Evolutionary conservation across 2,113 vertebrate species (phyloP).

Genomic region (Ictalurus punctatus): DNA sequence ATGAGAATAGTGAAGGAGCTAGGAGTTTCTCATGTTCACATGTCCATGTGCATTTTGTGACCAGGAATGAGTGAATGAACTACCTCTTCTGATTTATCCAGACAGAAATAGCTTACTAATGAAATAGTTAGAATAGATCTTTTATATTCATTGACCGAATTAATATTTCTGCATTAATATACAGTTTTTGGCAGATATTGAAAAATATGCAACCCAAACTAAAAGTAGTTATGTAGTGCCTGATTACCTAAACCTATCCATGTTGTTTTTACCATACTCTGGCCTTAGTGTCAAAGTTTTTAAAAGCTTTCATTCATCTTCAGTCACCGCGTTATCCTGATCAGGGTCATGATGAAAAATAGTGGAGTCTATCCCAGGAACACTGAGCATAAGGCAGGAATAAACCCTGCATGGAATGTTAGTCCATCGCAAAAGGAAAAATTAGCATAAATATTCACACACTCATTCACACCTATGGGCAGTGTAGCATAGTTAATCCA

Average conservation of each 20-base stretch:
- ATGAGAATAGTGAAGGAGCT: not conserved
- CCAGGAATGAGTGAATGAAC: not conserved
- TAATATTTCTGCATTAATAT: not conserved
- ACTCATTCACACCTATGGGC: not conserved
- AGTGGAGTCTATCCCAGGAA: not conserved
- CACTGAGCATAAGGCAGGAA: not conserved
- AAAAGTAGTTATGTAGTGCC: not conserved
- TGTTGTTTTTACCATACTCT: not conserved
- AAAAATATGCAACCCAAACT: not conserved
- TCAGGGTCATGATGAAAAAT: not conserved
- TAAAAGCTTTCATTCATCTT: not conserved
- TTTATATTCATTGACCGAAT: not conserved
- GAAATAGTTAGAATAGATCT: not conserved
- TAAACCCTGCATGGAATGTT: not conserved
- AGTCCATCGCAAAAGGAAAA: not conserved
- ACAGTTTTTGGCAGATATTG: not conserved
- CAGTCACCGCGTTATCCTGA: not conserved
- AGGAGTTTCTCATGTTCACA: not conserved
- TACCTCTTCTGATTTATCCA: not conserved
- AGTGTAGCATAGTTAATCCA: not conserved
- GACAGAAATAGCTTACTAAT: not conserved
- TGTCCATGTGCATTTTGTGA: not conserved
- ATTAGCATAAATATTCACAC: not conserved
- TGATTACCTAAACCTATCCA: not conserved
- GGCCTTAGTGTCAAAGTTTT: not conserved